Evolutionary conservation across 2,797 vertebrate genomes (phyloP), one percentile per base, ranked within the genome.

Genomic region (Artibeus jamaicensis): DNA sequence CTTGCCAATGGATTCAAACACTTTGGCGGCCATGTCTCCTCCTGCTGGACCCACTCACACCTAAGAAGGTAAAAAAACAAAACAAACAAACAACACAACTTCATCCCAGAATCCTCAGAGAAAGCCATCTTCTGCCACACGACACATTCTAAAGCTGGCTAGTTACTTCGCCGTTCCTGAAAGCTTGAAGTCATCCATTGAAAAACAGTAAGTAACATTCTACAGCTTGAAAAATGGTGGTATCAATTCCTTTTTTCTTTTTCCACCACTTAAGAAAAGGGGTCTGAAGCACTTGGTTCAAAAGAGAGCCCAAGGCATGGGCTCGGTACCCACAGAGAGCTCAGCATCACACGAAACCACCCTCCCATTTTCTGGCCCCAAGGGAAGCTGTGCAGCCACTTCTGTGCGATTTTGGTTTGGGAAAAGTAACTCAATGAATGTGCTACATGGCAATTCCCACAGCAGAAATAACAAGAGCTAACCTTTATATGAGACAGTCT

Each of bases 1-100:
- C 98, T 99, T 99, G 81, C 99, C 99, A 74, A 99, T 98, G 10
- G 99, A 98, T 96, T 99, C 99, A 87, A 99, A 99, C 79, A 99
- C 98, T 97, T 99, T 99, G 29, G 99, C 99, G 10, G 98, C 98
- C 98, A 99, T 99, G 70, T 87, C 94, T 89, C 39, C 55, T 78
- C 93, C 84, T 90, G 21, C 46, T 71, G 95, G 78, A 46, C 15
- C 29, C 76, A 62, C 48, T 67, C 94, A 97, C 96, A 93, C 97
- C 98, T 98, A 95, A 2, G 6, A 32, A 24, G 39, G 50, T 46
- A 67, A 96, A 96, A 93, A 90, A 48, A 16, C 24, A 81, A 94
- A 57, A 57, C 21, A 55, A 59, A 92, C 32, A 89, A 73, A 77
- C 42, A 29, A 79, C 76, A 48, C 37, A 74, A 59, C 10, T 19